Evolutionary conservation across 2,888 invertebrate genomes (phyloP).

Genomic region (Frankliniella intonsa): DNA sequence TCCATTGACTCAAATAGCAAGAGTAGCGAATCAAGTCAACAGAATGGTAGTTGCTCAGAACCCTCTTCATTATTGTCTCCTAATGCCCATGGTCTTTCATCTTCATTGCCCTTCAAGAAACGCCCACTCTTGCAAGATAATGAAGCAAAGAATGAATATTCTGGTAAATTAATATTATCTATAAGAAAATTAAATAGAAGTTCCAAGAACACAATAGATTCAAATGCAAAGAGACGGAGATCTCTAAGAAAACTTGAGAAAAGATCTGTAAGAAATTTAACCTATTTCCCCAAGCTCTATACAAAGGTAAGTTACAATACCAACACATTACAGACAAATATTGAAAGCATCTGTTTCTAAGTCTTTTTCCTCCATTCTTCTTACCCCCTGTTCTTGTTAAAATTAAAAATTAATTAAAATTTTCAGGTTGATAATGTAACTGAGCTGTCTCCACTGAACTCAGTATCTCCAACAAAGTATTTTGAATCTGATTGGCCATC

Average conservation of each 20-base stretch:
- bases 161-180: background rate
- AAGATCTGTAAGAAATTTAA: background rate
- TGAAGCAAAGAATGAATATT: background rate
- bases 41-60: background rate
- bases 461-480: background rate
- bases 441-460: background rate
- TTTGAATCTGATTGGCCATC: constrained; percentile 4
- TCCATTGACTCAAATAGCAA: constrained; percentile 7
- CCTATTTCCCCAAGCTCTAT: background rate
- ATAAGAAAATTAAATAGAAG: background rate
- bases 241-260: background rate
- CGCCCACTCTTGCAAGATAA: background rate
- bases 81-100: background rate
- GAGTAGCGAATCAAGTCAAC: constrained; percentile 12
- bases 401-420: background rate
- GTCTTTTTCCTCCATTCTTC: background rate
- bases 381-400: background rate
- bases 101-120: background rate
- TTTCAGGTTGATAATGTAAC: background rate
- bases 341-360: background rate
- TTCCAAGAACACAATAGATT: background rate
- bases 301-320: background rate
- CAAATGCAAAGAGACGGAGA: background rate
- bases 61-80: background rate
- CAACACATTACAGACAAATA: too few species aligned